Evolutionary conservation across 1,140 invertebrate species (phyloP).

Genomic region (Coenobita brevimanus): DNA sequence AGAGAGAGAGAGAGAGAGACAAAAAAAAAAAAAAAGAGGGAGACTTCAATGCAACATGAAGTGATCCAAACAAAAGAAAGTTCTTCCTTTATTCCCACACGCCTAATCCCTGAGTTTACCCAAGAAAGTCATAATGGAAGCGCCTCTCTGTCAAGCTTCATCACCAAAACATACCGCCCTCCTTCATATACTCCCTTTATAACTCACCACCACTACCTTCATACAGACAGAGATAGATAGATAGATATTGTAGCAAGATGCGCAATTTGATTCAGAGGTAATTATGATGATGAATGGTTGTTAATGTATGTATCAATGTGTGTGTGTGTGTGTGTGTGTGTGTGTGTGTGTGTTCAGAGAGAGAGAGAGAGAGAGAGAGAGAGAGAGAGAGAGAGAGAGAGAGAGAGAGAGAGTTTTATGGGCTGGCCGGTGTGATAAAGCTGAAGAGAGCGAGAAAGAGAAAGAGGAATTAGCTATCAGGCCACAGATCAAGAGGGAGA

Average conservation of each 20-base stretch:
- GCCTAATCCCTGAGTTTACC: no score
- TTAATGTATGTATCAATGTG: neutral
- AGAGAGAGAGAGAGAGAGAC: neutral
- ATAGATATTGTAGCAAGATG: neutral
- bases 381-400: conserved; percentile 19
- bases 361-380: conserved; percentile 5
- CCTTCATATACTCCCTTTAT: neutral
- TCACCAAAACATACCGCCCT: neutral
- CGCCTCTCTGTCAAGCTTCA: neutral
- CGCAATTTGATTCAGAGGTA: neutral
- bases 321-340: neutral
- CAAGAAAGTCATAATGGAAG: no score
- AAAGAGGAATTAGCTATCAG: neutral
- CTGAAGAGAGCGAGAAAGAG: neutral
- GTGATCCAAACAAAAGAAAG: neutral
- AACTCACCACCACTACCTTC: neutral
- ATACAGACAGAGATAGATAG: neutral
- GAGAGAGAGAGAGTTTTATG: no score
- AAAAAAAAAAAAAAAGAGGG: neutral
- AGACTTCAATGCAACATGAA: neutral
- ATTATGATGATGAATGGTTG: neutral
- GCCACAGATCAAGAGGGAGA: no score
- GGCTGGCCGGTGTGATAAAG: neutral
- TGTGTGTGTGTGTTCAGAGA: neutral
- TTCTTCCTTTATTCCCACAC: no score